Conservation (phyloP, 2,888 invertebrate species). For the Caenorhabditis wallacei region DNA sequence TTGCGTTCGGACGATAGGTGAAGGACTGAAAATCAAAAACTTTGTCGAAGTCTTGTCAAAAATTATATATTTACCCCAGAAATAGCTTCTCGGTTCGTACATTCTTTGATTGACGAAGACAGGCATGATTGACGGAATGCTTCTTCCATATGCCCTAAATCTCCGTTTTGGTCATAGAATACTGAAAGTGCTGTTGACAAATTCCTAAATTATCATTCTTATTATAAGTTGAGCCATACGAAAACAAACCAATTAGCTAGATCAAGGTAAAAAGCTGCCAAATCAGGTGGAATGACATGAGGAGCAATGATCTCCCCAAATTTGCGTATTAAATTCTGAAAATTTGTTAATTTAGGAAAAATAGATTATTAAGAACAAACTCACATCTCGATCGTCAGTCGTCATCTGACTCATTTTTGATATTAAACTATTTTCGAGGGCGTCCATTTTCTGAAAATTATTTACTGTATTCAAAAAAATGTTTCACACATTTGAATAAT, state of each 20-base stretch:
- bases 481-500: too few species aligned
- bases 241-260: constrained; percentile 58
- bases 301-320: constrained; percentile 56
- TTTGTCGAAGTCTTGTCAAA: too few species aligned
- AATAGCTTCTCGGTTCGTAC: constrained; percentile 44
- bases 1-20: constrained; percentile 24
- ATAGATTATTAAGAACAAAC: not conserved
- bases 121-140: constrained; percentile 58
- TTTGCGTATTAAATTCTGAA: constrained; percentile 50
- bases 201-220: constrained; percentile 39
- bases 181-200: constrained; percentile 51
- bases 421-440: constrained; percentile 61
- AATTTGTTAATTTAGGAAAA: not conserved
- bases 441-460: constrained; percentile 32
- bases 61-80: constrained; percentile 33
- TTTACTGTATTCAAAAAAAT: not conserved
- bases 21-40: constrained; percentile 33
- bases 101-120: constrained; percentile 48
- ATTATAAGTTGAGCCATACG: not conserved
- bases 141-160: constrained; percentile 63
- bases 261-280: constrained; percentile 67
- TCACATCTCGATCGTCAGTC: constrained; percentile 59
- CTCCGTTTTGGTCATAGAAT: constrained; percentile 64
- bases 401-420: constrained; percentile 66
- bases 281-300: constrained; percentile 59